Base-by-base conservation (phyloP, 2,888 invertebrate genomes). In the Agriopis aurantiaria region DNA sequence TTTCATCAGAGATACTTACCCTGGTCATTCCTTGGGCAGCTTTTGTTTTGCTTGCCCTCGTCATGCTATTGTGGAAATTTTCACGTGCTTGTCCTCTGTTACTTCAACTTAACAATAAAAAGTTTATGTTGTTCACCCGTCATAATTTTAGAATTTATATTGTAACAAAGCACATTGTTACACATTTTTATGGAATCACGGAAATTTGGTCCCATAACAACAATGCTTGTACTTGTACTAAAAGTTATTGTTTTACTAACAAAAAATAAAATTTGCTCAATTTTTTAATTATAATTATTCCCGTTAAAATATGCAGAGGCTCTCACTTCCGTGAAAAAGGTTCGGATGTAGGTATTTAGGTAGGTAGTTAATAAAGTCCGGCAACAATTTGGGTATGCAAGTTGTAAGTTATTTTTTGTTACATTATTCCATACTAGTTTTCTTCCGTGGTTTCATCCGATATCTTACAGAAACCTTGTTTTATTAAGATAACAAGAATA, bases 21-120 rank as follows among this genome's bases (percentile, higher is more conserved):
- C 33, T 48, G 45, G 57, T 57, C 56, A 43, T 52, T 60, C 52
- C 10, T 41, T 57, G 52, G 61, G 57, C 59, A 23, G 57, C 46
- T 63, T 68, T 68, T 68, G 63, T 68, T 62, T 68, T 68, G 63
- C 63, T 62, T 58, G 52, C 58, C 68, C 33, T 46, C 52, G 62
- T 63, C 63, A 63, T 46, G 55, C 52, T 55, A 57, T 45, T 40
- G 52, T 33, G 57, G 40, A 48, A 58, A 45, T 33, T 52, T 51
- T 58, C 45, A 17, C 33, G 45, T 53, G 43, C 17, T 62, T 53
- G 62, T 53, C 53, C 43, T n/a, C 55, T 57, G 45, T 52, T 58
- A 63, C 56, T 40, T 68, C 7, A 58, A 33, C 57, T 58, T 59
- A 61, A 51, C 61, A 57, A 60, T 52, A 58, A 60, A 58, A 33